Evolutionary conservation across 1,140 invertebrate species (phyloP), one percentile per base, ranked within the genome.

Genomic region (Diorhabda elongata): DNA sequence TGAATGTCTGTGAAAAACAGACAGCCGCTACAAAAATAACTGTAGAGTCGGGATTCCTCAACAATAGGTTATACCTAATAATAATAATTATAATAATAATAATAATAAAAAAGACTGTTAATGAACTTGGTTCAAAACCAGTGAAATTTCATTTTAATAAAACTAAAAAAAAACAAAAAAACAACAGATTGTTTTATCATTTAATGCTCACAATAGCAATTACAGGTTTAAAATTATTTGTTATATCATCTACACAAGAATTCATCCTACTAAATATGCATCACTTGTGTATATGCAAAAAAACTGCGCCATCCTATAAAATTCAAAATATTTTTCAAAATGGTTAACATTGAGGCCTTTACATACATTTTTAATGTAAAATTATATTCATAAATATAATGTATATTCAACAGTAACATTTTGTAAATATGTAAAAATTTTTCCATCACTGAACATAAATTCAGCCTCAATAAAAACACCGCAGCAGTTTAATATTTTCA

Each of bases 171-270:
- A 7, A 56, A 56, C 2, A n/a, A 2, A 56, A n/a, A 56, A n/a
- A n/a, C n/a, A n/a, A 56, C n/a, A 7, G 52, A 68, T 57, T 71
- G 64, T 71, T 59, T 60, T 68, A 26, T 76, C 71, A 74, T 79
- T 79, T 79, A 79, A 79, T 79, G 77, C 77, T 79, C 77, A 79
- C 77, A 79, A 73, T 76, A 79, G 77, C 76, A 74, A 77, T 77
- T 77, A 77, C 76, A 79, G 69, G 63, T 71, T 71, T 71, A 68
- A 41, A 43, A 44, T 11, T 8, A 8, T 11, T 61, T 67, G 45
- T 61, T n/a, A 61, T 60, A 61, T 57, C 44, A 60, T 58, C 59
- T 67, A 61, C 44, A 41, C 45, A 67, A 61, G 69, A 71, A 71
- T 62, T 64, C 70, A 62, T 68, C 69, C 61, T 61, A 56, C 58